Percentiles rank a stretch among this genome's conserved stretches.
Conservation (phyloP, 64 coral and sea anemone genomes). For the Montipora cactus region DNA sequence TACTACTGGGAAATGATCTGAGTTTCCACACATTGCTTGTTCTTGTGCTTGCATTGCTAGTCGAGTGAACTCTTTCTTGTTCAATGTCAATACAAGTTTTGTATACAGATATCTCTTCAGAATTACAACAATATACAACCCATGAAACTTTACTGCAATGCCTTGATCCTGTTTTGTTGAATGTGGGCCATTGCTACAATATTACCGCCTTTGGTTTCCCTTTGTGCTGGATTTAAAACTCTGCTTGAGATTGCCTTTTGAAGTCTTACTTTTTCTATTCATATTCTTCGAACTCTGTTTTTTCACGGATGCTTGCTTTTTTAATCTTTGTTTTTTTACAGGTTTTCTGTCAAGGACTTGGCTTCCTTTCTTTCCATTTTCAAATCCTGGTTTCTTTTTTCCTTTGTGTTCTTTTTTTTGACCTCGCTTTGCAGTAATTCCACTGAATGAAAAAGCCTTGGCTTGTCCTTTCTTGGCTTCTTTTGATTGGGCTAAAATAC, state of each 20-base stretch:
- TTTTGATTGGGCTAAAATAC: slow-evolving; percentile 13
- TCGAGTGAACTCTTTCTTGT: too few species aligned
- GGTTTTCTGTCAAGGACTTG: background rate
- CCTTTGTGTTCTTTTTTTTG: background rate
- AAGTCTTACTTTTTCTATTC: slow-evolving; percentile 1
- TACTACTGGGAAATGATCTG: too few species aligned
- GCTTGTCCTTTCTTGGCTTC: slow-evolving; percentile 39
- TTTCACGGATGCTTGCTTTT: background rate
- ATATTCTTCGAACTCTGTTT: background rate
- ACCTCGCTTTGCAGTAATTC: slow-evolving; percentile 28
- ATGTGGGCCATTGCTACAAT: background rate
- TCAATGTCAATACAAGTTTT: too few species aligned
- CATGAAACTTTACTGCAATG: background rate
- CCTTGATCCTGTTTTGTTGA: background rate
- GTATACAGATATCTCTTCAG: too few species aligned
- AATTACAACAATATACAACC: background rate
- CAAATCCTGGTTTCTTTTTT: slow-evolving; percentile 32
- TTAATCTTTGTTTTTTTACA: background rate
- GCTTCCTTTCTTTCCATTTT: slow-evolving; percentile 1
- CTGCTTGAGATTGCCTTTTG: background rate
- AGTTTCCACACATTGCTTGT: too few species aligned
- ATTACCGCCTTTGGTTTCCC: background rate
- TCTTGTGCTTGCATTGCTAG: too few species aligned
- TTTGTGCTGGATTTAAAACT: background rate
- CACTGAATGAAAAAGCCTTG: slow-evolving; percentile 57